phyloP scores from a whole-genome alignment of 2,113 vertebrate genomes.

The Sorex araneus region DNA sequence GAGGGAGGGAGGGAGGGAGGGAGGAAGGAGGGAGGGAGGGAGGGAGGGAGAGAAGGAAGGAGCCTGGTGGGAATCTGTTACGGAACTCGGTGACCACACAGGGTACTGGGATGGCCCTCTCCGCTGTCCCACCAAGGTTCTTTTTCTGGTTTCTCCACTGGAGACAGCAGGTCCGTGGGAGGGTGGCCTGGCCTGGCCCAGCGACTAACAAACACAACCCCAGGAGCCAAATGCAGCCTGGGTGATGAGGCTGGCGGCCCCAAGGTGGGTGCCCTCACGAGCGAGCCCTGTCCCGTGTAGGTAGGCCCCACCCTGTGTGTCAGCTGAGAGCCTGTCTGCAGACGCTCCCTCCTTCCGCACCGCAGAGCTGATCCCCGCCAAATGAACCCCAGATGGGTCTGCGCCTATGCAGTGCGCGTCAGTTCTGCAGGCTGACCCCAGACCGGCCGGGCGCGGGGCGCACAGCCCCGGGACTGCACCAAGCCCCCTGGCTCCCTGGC shows the following conservation, averaged over 20 bases:
- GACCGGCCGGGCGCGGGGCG: too few relatives aligned
- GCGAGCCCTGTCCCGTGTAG: background rate
- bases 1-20: too few relatives aligned
- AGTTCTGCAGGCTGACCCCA: too few relatives aligned
- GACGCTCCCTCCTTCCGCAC: slow-evolving; percentile 61
- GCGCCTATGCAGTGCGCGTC: too few relatives aligned
- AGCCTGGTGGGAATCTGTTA: too few relatives aligned
- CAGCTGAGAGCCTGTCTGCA: slow-evolving; percentile 39
- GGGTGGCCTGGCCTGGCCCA: background rate
- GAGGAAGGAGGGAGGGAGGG: too few relatives aligned
- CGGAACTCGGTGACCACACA: too few relatives aligned
- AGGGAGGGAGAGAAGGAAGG: too few relatives aligned
- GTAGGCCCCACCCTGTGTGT: slow-evolving; percentile 28
- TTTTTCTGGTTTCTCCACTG: slow-evolving; percentile 19
- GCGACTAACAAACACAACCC: background rate
- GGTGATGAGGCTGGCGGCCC: background rate
- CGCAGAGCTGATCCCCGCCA: slow-evolving; percentile 62
- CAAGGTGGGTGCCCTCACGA: background rate
- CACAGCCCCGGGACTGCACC: too few relatives aligned
- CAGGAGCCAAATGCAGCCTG: background rate
- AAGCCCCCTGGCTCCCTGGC: slow-evolving; percentile 41
- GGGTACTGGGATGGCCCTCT: too few relatives aligned
- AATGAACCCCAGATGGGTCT: slow-evolving; percentile 71
- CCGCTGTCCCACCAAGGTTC: background rate
- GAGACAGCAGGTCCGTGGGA: slow-evolving; percentile 14